Percentiles rank a stretch among this genome's conserved stretches.
These are phyloP conservation scores for Macquaria australasica DNA, from an alignment of 2,113 vertebrate species.

Conservation along the genomic window DNA sequence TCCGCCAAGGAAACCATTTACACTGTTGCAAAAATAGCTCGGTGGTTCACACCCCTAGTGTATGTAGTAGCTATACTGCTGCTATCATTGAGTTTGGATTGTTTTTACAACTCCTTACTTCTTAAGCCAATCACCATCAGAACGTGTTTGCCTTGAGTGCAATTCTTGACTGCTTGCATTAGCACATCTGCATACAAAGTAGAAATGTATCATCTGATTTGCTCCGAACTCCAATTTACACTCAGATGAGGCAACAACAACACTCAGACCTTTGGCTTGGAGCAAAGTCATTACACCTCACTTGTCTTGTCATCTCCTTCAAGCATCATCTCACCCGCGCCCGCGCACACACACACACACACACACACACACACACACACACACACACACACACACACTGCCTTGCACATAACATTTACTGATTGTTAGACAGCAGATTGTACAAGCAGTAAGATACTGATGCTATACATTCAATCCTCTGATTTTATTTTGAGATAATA, in stretches of 20 bases:
- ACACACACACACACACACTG: neutral
- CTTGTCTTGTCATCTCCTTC: neutral
- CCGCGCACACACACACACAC: neutral
- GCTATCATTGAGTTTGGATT: neutral
- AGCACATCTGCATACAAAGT: conserved; percentile 61
- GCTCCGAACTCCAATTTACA: conserved; percentile 38
- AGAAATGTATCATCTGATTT: conserved; percentile 36
- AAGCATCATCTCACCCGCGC: neutral
- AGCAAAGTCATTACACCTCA: conserved; percentile 54
- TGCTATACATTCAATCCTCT: conserved; percentile 20
- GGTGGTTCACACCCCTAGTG: neutral
- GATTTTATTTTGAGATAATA: conserved; percentile 32
- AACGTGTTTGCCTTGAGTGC: conserved; percentile 32
- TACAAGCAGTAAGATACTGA: conserved; percentile 5
- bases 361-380: neutral
- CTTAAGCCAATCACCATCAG: conserved; percentile 13
- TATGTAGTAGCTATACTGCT: neutral
- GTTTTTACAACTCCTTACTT: conserved; percentile 12
- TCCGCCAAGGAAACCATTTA: neutral
- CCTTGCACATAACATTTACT: neutral
- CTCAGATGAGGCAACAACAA: conserved; percentile 33
- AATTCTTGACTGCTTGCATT: conserved; percentile 29
- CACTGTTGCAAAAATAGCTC: conserved; percentile 10
- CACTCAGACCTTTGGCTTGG: conserved; percentile 25
- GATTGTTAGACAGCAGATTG: neutral